A percentile compares a stretch with the other conserved stretches of the same genome.
Evolutionary conservation across 2,113 vertebrate species (phyloP).

Genomic region (Xiphorhynchus elegans): DNA sequence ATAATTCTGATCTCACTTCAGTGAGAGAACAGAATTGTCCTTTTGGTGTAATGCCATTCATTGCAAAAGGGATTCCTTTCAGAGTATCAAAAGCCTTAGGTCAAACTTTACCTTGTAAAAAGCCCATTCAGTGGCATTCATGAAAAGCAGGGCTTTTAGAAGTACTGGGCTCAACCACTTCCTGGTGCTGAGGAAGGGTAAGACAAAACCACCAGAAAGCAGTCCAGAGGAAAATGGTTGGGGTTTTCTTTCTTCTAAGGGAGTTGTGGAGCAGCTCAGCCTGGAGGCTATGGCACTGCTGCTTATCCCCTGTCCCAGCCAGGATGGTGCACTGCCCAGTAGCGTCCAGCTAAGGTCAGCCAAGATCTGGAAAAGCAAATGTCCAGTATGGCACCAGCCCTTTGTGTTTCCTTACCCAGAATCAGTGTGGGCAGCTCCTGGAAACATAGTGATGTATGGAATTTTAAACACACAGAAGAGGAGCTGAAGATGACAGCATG

Average conservation of each 20-base stretch:
- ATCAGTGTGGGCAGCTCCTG: background rate
- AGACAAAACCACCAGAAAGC: background rate
- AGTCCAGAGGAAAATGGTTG: background rate
- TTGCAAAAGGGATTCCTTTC: background rate
- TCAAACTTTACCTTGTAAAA: slow-evolving; percentile 8
- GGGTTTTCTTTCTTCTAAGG: background rate
- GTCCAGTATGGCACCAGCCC: background rate
- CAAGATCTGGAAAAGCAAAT: background rate
- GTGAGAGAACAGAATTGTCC: background rate
- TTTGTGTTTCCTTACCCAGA: background rate
- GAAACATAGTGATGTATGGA: background rate
- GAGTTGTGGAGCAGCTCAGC: background rate
- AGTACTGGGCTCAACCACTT: background rate
- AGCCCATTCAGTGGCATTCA: background rate
- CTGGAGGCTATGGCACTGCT: background rate
- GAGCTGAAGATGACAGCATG: background rate
- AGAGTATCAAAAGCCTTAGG: background rate
- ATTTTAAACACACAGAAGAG: background rate
- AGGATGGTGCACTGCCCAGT: background rate
- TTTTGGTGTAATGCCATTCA: background rate
- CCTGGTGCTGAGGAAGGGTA: background rate
- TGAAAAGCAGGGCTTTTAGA: background rate
- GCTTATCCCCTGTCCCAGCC: background rate
- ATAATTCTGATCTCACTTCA: background rate
- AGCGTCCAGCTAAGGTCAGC: background rate